A percentile compares a stretch with the other conserved stretches of the same genome.
phyloP scores from a whole-genome alignment of 2,797 vertebrate species.

The Graptemys geographica region DNA sequence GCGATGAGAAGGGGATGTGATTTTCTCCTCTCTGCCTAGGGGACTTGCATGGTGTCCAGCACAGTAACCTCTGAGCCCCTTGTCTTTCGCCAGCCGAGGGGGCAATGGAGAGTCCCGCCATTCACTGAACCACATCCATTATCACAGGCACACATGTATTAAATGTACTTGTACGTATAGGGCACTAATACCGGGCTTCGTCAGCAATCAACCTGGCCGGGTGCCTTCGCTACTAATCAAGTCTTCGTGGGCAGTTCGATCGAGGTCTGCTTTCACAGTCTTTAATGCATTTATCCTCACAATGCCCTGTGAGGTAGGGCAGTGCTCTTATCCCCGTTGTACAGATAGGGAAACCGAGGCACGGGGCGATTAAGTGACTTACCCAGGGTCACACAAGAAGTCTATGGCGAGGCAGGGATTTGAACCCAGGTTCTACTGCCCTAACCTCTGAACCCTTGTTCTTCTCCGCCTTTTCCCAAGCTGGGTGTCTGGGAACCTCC shows the following conservation, averaged over 20 bases:
- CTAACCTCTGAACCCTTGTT: neutral
- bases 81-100: too few relatives aligned
- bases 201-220: too few relatives aligned
- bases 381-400: neutral
- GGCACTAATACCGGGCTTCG: too few relatives aligned
- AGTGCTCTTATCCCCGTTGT: neutral
- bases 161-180: too few relatives aligned
- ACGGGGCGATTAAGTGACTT: neutral
- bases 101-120: too few relatives aligned
- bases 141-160: too few relatives aligned
- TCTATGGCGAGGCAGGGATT: neutral
- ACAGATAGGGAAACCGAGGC: neutral
- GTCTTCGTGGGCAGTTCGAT: too few relatives aligned
- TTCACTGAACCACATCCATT: neutral
- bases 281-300: neutral
- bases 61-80: neutral
- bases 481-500: neutral
- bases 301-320: neutral
- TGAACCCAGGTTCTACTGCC: neutral
- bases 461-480: neutral
- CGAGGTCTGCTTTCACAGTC: neutral
- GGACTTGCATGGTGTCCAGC: neutral
- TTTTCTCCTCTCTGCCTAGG: too few relatives aligned
- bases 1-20: neutral
- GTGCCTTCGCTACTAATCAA: too few relatives aligned